These are phyloP conservation scores for Stratiolaelaps scimitus DNA, from an alignment of 1,140 invertebrate species.

Conservation along the genomic window DNA sequence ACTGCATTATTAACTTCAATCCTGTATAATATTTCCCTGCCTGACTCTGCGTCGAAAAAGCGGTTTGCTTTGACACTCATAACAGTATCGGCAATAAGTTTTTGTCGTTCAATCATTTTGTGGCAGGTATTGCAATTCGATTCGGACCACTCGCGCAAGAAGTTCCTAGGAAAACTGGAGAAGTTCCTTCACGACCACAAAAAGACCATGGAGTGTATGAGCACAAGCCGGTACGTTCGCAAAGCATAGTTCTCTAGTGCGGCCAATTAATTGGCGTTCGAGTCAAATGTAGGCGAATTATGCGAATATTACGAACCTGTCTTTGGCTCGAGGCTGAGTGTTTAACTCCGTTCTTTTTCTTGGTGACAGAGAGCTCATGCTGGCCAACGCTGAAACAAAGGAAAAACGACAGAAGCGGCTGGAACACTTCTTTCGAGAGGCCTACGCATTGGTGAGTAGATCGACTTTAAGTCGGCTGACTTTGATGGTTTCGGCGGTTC, in stretches of 20 bases:
- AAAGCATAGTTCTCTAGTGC: no score
- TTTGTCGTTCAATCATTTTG: slow-evolving; percentile 2
- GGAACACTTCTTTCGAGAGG: slow-evolving; percentile 96
- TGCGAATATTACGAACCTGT: no score
- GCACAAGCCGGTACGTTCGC: slow-evolving; percentile 40
- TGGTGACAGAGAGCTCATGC: slow-evolving; percentile 67
- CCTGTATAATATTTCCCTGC: no score
- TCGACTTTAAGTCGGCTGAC: no score
- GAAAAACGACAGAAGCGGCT: slow-evolving; percentile 81
- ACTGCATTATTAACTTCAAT: no score
- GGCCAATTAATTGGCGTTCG: no score
- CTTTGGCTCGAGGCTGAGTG: no score
- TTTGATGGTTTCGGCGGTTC: no score
- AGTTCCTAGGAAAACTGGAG: slow-evolving; percentile 80
- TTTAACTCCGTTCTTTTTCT: slow-evolving; percentile 36
- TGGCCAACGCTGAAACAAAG: slow-evolving; percentile 86
- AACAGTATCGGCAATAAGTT: no score
- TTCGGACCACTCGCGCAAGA: slow-evolving; percentile 59
- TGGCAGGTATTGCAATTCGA: slow-evolving; percentile 69
- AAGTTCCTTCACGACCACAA: slow-evolving; percentile 66
- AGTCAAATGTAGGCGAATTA: no score
- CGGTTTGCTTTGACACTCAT: no score
- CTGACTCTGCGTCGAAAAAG: no score
- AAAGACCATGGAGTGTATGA: slow-evolving; percentile 58
- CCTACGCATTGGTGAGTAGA: slow-evolving; percentile 62